phyloP scores from a whole-genome alignment of 2,888 invertebrate genomes.

The Cerastis leucographa region DNA sequence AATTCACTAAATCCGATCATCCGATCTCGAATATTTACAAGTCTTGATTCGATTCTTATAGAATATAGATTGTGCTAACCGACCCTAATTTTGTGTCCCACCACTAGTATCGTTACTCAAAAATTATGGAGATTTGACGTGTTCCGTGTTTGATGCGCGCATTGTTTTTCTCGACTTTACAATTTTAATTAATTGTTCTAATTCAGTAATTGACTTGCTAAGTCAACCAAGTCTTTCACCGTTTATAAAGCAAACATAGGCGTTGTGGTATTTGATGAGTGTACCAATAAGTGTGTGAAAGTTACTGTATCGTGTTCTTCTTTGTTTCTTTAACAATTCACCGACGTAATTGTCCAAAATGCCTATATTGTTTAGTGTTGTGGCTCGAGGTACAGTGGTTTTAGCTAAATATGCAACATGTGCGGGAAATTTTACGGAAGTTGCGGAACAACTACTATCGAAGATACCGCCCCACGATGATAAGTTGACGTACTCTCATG shows the following conservation, averaged over 20 bases:
- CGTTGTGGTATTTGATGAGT: conserved; percentile 22
- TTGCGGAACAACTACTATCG: conserved; percentile 96
- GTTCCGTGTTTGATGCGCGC: conserved; percentile 53
- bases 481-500: conserved; percentile 98
- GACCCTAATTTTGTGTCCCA: neutral
- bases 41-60: neutral
- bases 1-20: neutral
- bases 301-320: conserved; percentile 40
- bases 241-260: conserved; percentile 7
- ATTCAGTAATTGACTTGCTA: conserved; percentile 16
- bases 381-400: conserved; percentile 96
- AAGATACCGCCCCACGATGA: conserved; percentile 97
- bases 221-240: neutral
- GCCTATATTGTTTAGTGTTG: conserved; percentile 97
- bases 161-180: conserved; percentile 54
- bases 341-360: conserved; percentile 87
- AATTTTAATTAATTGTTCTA: conserved; percentile 19
- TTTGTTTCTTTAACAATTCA: conserved; percentile 58
- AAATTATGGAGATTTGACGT: conserved; percentile 50
- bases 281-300: conserved; percentile 41
- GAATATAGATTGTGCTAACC: neutral
- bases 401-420: conserved; percentile 98
- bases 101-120: neutral
- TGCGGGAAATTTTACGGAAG: conserved; percentile 98
- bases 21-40: neutral